Evolutionary conservation across 2,797 vertebrate species (phyloP), one percentile per base, ranked within the genome.

Genomic region (Tenualosa thibaudeaui): DNA sequence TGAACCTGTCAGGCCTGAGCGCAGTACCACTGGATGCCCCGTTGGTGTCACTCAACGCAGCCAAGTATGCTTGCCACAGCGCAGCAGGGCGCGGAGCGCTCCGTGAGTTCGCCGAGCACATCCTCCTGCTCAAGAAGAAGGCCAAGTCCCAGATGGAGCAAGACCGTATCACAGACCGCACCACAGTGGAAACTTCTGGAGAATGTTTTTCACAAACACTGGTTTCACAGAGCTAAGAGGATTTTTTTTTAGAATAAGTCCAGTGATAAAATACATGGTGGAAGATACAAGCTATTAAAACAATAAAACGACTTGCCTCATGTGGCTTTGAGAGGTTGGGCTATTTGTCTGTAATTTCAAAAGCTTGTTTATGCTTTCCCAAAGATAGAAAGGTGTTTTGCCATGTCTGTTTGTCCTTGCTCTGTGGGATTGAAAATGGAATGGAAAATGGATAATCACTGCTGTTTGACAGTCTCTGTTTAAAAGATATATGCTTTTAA

Each of bases 91-190:
- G 81, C 0, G 97, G 97, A 0, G 97, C 97, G 0, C 54, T 98
- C 83, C 89, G 96, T 24, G 97, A 99, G 92, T 99, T 99, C 1
- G 92, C 94, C 0, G 96, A 99, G 2, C 94, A 98, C 93, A 95
- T 99, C 54, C 94, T 96, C 19, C 92, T 95, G 24, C 92, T 97
- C 56, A 94, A 96, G 51, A 92, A 96, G 82, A 96, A 95, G 78
- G 94, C 95, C 6, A 96, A 93, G 85, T 94, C 94, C 15, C 93
- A 95, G 26, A 85, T 84, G 88, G 83, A 91, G 54, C 92, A 91
- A 85, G 89, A 93, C 12, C 68, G 86, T 7, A 92, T 62, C 24
- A 49, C 31, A 31, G 17, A 7, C 56, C 56, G 19, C 1, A 19
- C 5, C 56, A 58, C 17, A 54, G 53, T 13, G 15, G 10, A 13